Base-by-base conservation (phyloP, 1,140 invertebrate species). In the Latrodectus geometricus region DNA sequence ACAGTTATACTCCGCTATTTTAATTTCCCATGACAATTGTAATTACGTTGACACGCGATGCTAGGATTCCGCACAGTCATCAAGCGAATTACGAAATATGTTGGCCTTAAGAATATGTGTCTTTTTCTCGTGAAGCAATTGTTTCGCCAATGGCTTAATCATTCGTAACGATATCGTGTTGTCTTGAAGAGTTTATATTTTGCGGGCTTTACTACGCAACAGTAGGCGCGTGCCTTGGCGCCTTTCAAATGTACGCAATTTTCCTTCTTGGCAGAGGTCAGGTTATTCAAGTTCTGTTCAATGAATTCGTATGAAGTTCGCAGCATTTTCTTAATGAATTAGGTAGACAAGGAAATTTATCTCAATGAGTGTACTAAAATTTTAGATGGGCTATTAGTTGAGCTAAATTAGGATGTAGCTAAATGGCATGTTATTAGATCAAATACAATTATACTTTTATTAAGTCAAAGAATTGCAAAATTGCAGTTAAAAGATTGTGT, bases 111-210 rank as follows among this genome's bases (percentile, higher is more conserved):
- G 20, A 49, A 56, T n/a, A n/a, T 14, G 11, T 12, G n/a, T 14
- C 20, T n/a, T 23, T 21, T 49, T 56, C 54, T 17, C 17, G 54
- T 61, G 11, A 17, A 9, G 17, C 20, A 20, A 54, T 75, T 54
- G 50, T 75, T 75, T 48, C 21, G n/a, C 7, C 8, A 65, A 35
- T 77, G 17, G 5, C 61, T 77, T 61, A 77, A 77, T 77, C 75
- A 48, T 35, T 48, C 23, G n/a, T 52, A 77, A 48, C 54, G 12
- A 17, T 56, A 21, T 15, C 20, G 17, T 52, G 17, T 20, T 20
- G 35, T 21, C 9, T 21, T 21, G 17, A 52, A 9, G 17, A 11
- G 20, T 20, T 9, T 8, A 20, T 52, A 15, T n/a, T n/a, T 69
- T 69, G 11, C 74, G n/a, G n/a, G 17, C n/a, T 17, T 17, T 20